phyloP scores from a whole-genome alignment of 2,888 invertebrate species.

The Julus scanicus region DNA sequence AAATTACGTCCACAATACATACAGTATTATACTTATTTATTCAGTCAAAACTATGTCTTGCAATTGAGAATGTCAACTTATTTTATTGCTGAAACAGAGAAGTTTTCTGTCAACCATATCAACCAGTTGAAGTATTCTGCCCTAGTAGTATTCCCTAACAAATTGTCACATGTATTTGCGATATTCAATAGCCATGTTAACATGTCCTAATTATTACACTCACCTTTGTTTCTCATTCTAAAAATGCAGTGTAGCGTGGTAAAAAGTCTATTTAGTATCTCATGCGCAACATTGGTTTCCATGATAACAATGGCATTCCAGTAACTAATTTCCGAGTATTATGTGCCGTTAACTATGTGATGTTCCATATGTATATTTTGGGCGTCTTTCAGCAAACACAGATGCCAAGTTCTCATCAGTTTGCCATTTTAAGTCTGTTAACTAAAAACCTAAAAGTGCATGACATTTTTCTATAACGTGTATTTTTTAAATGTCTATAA shows the following conservation, averaged over 20 bases:
- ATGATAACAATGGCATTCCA: constrained; percentile 17
- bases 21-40: no score
- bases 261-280: constrained; percentile 3
- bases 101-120: no score
- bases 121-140: background rate
- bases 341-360: constrained; percentile 18
- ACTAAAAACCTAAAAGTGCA: constrained; percentile 26
- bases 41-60: no score
- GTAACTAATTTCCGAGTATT: background rate
- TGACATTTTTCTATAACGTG: constrained; percentile 26
- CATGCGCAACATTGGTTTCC: background rate
- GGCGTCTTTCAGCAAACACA: constrained; percentile 9
- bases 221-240: background rate
- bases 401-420: background rate
- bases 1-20: no score
- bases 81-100: no score
- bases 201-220: background rate
- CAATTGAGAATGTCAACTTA: no score
- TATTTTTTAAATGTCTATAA: constrained; percentile 25
- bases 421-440: background rate
- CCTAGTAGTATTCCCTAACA: background rate
- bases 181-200: background rate
- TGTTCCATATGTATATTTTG: constrained; percentile 20
- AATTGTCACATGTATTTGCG: background rate
- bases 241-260: background rate